These are phyloP conservation scores for Drosophila virilis DNA, from an alignment of 1,140 invertebrate genomes.

Conservation along the genomic window DNA sequence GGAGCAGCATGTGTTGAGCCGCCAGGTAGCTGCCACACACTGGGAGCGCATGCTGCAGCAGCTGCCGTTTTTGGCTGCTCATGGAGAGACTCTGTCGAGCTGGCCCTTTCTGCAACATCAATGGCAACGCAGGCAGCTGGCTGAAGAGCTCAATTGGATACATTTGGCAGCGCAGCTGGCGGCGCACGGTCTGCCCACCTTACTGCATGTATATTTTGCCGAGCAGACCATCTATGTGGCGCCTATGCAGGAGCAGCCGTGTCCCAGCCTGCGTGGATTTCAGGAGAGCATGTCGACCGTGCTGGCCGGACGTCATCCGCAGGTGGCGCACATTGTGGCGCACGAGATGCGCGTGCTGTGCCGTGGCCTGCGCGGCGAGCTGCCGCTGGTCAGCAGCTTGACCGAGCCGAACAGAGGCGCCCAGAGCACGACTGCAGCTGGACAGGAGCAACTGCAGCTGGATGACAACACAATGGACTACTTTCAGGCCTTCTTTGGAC, in stretches of 20 bases:
- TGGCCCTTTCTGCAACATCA: conserved; percentile 70
- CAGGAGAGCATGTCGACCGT: conserved; percentile 31
- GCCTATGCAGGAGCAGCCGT: conserved; percentile 54
- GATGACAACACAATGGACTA: conserved; percentile 66
- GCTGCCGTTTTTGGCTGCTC: conserved; percentile 52
- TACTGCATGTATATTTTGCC: conserved; percentile 74
- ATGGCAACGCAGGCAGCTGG: conserved; percentile 51
- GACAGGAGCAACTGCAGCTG: conserved; percentile 44
- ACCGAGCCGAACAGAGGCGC: background rate
- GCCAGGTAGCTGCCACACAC: background rate
- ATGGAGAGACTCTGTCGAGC: conserved; percentile 23
- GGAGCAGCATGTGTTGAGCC: background rate
- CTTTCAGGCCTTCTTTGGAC: conserved; percentile 57
- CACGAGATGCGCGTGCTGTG: conserved; percentile 68
- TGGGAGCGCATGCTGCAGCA: conserved; percentile 55
- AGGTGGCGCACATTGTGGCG: conserved; percentile 55
- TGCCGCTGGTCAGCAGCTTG: conserved; percentile 38
- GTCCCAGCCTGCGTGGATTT: conserved; percentile 43
- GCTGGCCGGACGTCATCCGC: conserved; percentile 39
- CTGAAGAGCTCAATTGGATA: conserved; percentile 63
- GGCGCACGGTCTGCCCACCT: conserved; percentile 63
- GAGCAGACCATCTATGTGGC: conserved; percentile 65
- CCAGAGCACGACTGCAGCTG: background rate
- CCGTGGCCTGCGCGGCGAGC: conserved; percentile 63
- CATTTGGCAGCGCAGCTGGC: conserved; percentile 64